These are phyloP conservation scores for Rostratula benghalensis DNA, from an alignment of 2,113 vertebrate species.

Conservation along the genomic window DNA sequence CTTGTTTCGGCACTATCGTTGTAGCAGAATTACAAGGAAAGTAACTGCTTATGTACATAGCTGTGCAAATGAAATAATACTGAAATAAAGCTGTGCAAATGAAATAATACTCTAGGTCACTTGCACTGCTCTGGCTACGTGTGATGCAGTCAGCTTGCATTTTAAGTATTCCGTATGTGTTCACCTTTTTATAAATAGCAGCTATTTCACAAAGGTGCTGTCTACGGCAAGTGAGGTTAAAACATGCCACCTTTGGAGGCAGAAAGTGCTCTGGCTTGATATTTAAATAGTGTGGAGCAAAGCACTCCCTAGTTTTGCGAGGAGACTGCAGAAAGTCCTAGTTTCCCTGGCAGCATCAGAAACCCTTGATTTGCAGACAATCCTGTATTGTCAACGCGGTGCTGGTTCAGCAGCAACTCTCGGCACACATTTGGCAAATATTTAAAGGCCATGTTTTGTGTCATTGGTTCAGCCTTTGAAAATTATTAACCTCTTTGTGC, in stretches of 20 bases:
- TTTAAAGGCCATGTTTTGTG: slow-evolving; percentile 68
- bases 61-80: not conserved
- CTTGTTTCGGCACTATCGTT: not conserved
- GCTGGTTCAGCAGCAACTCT: slow-evolving; percentile 75
- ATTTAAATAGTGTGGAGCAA: slow-evolving; percentile 64
- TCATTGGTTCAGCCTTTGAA: slow-evolving; percentile 64
- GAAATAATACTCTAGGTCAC: not conserved
- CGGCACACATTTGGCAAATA: slow-evolving; percentile 66
- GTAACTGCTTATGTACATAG: slow-evolving; percentile 8
- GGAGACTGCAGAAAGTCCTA: slow-evolving; percentile 23
- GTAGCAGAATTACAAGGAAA: not conserved
- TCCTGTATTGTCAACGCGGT: slow-evolving; percentile 42
- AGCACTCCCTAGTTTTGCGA: slow-evolving; percentile 42
- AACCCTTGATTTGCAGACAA: slow-evolving; percentile 65
- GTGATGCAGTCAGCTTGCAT: slow-evolving; percentile 34
- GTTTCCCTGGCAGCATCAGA: slow-evolving; percentile 56
- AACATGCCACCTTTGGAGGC: slow-evolving; percentile 21
- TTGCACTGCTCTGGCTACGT: not conserved
- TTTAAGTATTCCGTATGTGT: slow-evolving; percentile 34
- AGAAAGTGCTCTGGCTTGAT: slow-evolving; percentile 54
- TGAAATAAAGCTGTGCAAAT: not conserved
- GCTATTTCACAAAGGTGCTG: slow-evolving; percentile 39
- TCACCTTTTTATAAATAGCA: slow-evolving; percentile 64
- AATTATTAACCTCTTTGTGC: slow-evolving; percentile 62
- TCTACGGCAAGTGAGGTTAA: slow-evolving; percentile 39